Base-by-base conservation (phyloP, 2,113 vertebrate species). In the Chroicocephalus ridibundus region DNA sequence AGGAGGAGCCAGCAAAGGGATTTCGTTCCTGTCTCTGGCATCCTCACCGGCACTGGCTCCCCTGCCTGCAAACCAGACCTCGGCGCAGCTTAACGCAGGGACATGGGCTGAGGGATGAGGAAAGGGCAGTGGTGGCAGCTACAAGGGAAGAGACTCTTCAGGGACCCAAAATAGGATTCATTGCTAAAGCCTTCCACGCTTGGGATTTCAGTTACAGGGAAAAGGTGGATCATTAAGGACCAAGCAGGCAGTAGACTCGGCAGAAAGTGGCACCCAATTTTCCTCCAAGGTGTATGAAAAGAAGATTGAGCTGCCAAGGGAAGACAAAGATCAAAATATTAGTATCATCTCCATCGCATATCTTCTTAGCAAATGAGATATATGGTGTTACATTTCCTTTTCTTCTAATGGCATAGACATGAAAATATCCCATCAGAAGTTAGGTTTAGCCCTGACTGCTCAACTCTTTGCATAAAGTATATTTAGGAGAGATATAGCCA, bases 231-330 rank as follows among this genome's bases (percentile, higher is more conserved):
- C 40, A 15, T 77, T 82, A 82, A 76, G 40, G 55, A 57, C 32
- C 32, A 38, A 57, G 25, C 5, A 76, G 76, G 24, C 47, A 44
- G 40, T 13, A 54, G 36, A 51, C 25, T 74, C 49, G 62, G 90
- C 77, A 89, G 71, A 91, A 94, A 89, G 42, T 7, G 47, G 74
- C 62, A 83, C 34, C 11, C 61, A 77, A 36, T 79, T 89, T 94
- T 87, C 81, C 65, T 65, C 47, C 57, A 58, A 89, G 81, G 82
- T 54, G 7, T 36, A 44, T 71, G 68, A 38, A 88, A 60, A 82
- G 49, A 86, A 91, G 66, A 95, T 36, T 74, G 71, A 93, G 75
- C 54, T 93, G 90, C 75, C 87, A 91, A 91, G 40, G 32, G 58
- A 93, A 87, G 75, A 82, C 42, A 72, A 88, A 74, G 36, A 90